Base-by-base conservation (phyloP, 2,797 vertebrate genomes). In the Propithecus deckenii region DNA sequence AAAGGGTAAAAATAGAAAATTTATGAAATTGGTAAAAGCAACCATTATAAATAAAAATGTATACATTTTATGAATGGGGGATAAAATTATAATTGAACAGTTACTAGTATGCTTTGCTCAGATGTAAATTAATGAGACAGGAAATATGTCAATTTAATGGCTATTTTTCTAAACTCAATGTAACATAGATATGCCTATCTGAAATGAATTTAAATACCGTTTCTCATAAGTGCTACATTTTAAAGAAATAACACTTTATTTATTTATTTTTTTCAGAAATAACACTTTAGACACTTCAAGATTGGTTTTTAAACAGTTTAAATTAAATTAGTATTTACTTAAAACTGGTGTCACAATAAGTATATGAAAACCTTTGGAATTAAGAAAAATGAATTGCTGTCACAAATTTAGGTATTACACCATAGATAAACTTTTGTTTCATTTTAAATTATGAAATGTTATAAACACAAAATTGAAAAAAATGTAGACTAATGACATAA, bases 401-500 rank as follows among this genome's bases (percentile, higher is more conserved):
- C 18, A 50, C 32, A 59, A 72, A 46, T 32, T 61, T 67, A 93
- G 20, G 11, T 28, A 57, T 86, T 38, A 38, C 5, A 80, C 43
- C 9, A n/a, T 23, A 85, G 15, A 13, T 11, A 48, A 28, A 57
- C 65, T 86, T 76, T 50, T 20, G 35, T 48, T 94, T 46, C 10
- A 76, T 48, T 89, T 95, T 95, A 75, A 96, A 93, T 81, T 94
- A 48, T 94, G 4, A 97, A 96, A 72, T 59, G 72, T 35, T 92
- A 6, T 83, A 84, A 91, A 69, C 9, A 78, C 86, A 22, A 78
- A 81, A 23, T 48, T 63, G 8, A 71, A 87, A 90, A 79, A 85
- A 18, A 50, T 69, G 2, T 63, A 63, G 20, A 35, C 11, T 74
- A 52, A 79, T 79, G 12, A 67, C 15, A 65, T 80, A 46, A 35